Conservation (phyloP, 2,888 invertebrate species). For the Schrankia costaestrigalis region DNA sequence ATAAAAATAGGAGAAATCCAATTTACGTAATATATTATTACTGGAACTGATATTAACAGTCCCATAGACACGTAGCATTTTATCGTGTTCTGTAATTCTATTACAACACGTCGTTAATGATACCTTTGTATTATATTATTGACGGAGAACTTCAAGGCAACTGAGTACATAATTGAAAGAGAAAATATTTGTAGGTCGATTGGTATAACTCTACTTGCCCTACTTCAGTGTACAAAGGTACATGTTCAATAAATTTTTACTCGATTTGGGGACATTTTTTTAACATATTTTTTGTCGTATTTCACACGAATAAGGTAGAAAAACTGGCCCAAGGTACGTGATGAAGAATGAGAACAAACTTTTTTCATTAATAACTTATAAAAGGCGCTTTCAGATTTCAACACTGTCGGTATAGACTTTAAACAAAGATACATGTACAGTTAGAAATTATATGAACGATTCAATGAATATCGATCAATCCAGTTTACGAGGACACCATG, state of each 20-base stretch:
- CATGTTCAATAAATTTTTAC: conserved; percentile 13
- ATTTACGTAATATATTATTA: too few relatives aligned
- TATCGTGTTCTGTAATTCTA: conserved; percentile 15
- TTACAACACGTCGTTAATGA: conserved; percentile 23
- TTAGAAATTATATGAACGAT: conserved; percentile 21
- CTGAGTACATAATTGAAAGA: conserved; percentile 21
- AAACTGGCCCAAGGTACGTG: conserved; percentile 29
- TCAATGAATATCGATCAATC: conserved; percentile 22
- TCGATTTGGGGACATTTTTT: conserved; percentile 13
- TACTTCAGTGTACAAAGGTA: conserved; percentile 34
- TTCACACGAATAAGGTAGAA: conserved; percentile 15
- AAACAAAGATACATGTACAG: conserved; percentile 9
- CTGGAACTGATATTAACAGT: too few relatives aligned
- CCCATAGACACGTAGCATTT: conserved; percentile 1
- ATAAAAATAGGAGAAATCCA: too few relatives aligned
- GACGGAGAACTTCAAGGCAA: conserved; percentile 31
- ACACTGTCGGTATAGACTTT: too few relatives aligned
- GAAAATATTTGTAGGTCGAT: conserved; percentile 31
- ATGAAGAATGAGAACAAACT: too few relatives aligned
- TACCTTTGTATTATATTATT: conserved; percentile 31
- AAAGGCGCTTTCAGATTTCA: too few relatives aligned
- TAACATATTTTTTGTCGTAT: conserved; percentile 13
- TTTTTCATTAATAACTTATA: too few relatives aligned
- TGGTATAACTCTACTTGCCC: conserved; percentile 33
- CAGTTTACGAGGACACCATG: conserved; percentile 20